Conservation (phyloP, 2,888 invertebrate genomes). For the Mimachlamys varia region DNA sequence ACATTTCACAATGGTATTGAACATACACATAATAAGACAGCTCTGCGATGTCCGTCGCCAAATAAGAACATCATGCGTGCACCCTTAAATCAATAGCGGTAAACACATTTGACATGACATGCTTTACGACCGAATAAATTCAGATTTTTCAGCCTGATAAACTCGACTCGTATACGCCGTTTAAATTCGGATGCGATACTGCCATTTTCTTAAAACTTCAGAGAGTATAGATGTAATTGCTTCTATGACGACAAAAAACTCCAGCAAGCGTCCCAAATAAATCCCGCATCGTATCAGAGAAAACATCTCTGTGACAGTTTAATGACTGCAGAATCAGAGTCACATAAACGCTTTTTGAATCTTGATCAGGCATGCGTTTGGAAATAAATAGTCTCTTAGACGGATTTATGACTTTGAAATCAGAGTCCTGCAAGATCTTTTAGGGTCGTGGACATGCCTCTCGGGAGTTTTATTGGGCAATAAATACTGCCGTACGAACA, state of each 20-base stretch:
- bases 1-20: too few species aligned
- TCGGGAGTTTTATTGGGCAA: conserved; percentile 3
- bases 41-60: neutral
- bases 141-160: neutral
- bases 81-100: neutral
- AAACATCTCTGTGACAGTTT: conserved; percentile 27
- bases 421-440: conserved; percentile 3
- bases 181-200: neutral
- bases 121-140: neutral
- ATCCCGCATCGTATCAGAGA: neutral
- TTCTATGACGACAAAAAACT: neutral
- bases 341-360: conserved; percentile 16
- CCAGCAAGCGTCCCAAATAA: neutral
- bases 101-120: conserved; percentile 29
- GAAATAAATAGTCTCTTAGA: neutral
- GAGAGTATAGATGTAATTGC: neutral
- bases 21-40: neutral
- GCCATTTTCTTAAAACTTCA: neutral
- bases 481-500: neutral
- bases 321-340: neutral
- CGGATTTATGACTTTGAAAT: conserved; percentile 17
- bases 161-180: neutral
- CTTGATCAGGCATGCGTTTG: conserved; percentile 30
- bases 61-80: neutral
- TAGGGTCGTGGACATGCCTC: conserved; percentile 25